Evolutionary conservation across 1,140 invertebrate species (phyloP).

Genomic region (Drosophila elegans): DNA sequence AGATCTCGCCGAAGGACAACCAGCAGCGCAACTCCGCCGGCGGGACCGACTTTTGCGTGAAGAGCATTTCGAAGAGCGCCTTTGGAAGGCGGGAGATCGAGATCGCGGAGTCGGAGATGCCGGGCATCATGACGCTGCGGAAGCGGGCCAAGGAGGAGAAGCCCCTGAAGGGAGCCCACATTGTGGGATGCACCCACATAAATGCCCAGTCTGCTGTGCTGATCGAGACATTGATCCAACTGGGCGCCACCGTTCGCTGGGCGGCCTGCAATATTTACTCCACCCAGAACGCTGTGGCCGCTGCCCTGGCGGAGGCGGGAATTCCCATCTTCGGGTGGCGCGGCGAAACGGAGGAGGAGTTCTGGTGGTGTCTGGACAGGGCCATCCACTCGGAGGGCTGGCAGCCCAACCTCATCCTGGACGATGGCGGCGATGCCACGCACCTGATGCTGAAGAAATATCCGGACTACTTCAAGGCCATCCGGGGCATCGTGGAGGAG

Average conservation of each 20-base stretch:
- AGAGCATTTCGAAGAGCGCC: conserved; percentile 94
- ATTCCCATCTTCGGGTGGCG: conserved; percentile 97
- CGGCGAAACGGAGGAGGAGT: conserved; percentile 98
- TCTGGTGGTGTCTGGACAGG: conserved; percentile 99
- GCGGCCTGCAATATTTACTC: conserved; percentile 99
- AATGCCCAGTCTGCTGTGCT: conserved; percentile 98
- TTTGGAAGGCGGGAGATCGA: conserved; percentile 95
- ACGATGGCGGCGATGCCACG: conserved; percentile 98
- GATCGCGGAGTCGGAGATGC: conserved; percentile 99
- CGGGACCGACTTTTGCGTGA: conserved; percentile 94
- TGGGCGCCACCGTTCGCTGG: conserved; percentile 97
- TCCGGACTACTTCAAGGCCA: conserved; percentile 96
- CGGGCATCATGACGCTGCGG: conserved; percentile 96
- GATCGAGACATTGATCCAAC: conserved; percentile 94
- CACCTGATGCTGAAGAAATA: conserved; percentile 99
- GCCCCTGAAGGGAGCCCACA: conserved; percentile 96
- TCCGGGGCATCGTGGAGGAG: conserved; percentile 99
- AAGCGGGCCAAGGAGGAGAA: conserved; percentile 96
- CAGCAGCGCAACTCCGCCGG: conserved; percentile 91
- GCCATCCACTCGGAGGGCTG: conserved; percentile 92
- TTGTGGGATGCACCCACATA: conserved; percentile 98
- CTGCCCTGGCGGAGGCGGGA: conserved; percentile 95
- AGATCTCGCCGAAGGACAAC: conserved; percentile 91
- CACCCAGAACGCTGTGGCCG: conserved; percentile 97
- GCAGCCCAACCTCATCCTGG: conserved; percentile 99